These are phyloP conservation scores for Steinernema feltiae DNA, from an alignment of 1,140 invertebrate species.

Conservation along the genomic window DNA sequence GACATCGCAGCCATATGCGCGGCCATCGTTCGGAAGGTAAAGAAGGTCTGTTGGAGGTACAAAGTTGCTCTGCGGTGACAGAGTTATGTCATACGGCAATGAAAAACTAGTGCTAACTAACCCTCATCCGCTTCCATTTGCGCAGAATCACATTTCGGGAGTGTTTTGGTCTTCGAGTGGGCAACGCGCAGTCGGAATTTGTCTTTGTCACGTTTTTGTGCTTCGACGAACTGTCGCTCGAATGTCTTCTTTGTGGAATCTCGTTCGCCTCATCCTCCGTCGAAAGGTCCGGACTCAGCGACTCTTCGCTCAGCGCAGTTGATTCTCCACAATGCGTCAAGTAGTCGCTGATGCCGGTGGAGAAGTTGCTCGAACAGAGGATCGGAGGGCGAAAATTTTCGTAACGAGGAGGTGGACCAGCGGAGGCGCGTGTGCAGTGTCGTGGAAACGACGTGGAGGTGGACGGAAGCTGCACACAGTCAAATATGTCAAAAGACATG, in stretches of 20 bases:
- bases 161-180: not conserved
- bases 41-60: not conserved
- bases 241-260: not conserved
- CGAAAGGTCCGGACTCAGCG: not conserved
- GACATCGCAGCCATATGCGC: not conserved
- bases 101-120: not conserved
- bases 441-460: not conserved
- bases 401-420: not conserved
- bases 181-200: not conserved
- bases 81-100: too few relatives aligned
- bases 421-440: not conserved
- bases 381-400: not conserved
- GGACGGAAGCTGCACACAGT: not conserved
- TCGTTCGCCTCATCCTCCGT: not conserved
- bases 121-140: not conserved
- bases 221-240: not conserved
- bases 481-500: not conserved
- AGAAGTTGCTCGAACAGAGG: not conserved
- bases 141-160: not conserved
- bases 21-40: not conserved
- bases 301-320: not conserved
- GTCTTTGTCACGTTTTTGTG: not conserved
- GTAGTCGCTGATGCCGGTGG: not conserved
- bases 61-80: too few relatives aligned
- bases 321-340: slow-evolving; percentile 1